These are phyloP conservation scores for Drosophila albomicans DNA, from an alignment of 1,140 invertebrate genomes.

Conservation along the genomic window DNA sequence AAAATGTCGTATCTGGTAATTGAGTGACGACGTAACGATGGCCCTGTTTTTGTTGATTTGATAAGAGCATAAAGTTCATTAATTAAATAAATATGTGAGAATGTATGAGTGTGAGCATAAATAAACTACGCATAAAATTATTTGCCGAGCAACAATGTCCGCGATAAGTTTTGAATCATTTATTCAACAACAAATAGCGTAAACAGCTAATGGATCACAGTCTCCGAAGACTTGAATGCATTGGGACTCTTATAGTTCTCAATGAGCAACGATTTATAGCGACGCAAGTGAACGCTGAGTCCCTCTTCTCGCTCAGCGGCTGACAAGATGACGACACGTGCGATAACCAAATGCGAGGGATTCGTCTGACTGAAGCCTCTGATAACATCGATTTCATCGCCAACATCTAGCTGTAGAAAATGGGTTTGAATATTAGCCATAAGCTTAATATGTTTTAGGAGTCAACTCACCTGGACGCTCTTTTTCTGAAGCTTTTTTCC, in stretches of 20 bases:
- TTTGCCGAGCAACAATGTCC: neutral
- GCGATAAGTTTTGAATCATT: conserved; percentile 10
- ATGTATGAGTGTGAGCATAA: conserved; percentile 5
- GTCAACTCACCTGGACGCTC: conserved; percentile 85
- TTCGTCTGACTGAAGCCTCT: conserved; percentile 87
- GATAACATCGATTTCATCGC: conserved; percentile 89
- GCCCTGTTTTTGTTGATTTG: conserved; percentile 27
- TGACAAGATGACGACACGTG: conserved; percentile 87
- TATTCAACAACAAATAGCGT: neutral
- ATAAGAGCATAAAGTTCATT: conserved; percentile 8
- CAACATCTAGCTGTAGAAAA: conserved; percentile 84
- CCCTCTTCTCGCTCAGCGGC: conserved; percentile 80
- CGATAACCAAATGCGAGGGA: conserved; percentile 87
- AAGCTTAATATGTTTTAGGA: too few species aligned
- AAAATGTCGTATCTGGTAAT: conserved; percentile 11
- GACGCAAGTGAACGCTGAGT: conserved; percentile 86
- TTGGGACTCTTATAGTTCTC: conserved; percentile 86
- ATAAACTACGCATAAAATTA: conserved; percentile 24
- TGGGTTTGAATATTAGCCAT: neutral
- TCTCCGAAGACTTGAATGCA: conserved; percentile 78
- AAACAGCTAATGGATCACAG: conserved; percentile 36
- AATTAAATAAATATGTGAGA: conserved; percentile 13
- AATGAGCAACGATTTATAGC: conserved; percentile 87
- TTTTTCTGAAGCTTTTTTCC: conserved; percentile 88
- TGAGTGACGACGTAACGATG: conserved; percentile 2